Evolutionary conservation across 2,113 vertebrate species (phyloP).

Genomic region (Mugil cephalus): DNA sequence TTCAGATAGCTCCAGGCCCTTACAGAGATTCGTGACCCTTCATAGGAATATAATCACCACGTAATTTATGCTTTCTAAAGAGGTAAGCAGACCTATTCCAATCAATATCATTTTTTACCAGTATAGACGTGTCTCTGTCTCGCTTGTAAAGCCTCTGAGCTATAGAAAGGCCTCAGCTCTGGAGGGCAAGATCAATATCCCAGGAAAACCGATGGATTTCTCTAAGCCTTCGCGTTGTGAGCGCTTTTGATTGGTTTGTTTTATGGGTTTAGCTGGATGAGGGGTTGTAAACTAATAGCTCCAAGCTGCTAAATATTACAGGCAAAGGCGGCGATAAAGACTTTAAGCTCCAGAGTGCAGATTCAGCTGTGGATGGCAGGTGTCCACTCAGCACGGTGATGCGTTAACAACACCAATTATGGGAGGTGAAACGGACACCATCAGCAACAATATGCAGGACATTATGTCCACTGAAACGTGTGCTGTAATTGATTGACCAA

Average conservation of each 20-base stretch:
- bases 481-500: constrained; percentile 28
- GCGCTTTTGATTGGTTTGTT: constrained; percentile 73
- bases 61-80: constrained; percentile 60
- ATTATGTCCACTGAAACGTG: constrained; percentile 31
- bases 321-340: constrained; percentile 56
- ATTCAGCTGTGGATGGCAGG: constrained; percentile 61
- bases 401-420: constrained; percentile 22
- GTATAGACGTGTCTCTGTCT: constrained; percentile 37
- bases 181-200: constrained; percentile 68
- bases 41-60: constrained; percentile 50
- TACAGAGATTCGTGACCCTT: neutral
- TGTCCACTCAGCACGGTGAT: constrained; percentile 63
- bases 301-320: constrained; percentile 69
- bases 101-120: constrained; percentile 45
- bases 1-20: neutral
- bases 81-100: constrained; percentile 46
- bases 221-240: constrained; percentile 58
- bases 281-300: constrained; percentile 65
- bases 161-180: constrained; percentile 50
- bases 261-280: constrained; percentile 67
- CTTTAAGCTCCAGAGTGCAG: constrained; percentile 59
- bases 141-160: constrained; percentile 55
- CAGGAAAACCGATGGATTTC: constrained; percentile 70
- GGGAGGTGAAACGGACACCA: constrained; percentile 22
- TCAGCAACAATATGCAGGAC: constrained; percentile 33